Evolutionary conservation across 2,113 vertebrate species (phyloP), one percentile per base, ranked within the genome.

Genomic region (Paralichthys olivaceus): DNA sequence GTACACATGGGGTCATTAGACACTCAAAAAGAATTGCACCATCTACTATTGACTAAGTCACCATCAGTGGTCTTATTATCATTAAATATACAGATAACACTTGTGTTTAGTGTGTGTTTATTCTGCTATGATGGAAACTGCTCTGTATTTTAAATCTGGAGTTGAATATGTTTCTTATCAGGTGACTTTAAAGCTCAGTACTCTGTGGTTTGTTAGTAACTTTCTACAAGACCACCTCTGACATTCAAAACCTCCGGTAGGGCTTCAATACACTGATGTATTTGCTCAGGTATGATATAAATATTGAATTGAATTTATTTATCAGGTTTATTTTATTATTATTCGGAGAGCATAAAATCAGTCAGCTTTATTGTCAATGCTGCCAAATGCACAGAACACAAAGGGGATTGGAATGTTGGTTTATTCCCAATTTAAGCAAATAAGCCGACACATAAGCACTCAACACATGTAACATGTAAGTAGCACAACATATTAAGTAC

Each of bases 21-120:
- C 71, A 51, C 86, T 62, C 79, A 67, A 63, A 49, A 85, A 58
- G 60, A 81, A 78, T 40, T 67, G 72, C 82, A 84, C 68, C 96
- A 96, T 97, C 88, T 79, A 81, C 93, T 95, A 91, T 95, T 95
- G 94, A 96, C 96, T 95, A 96, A 95, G 96, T 96, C 96, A 96
- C 96, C 95, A 96, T 96, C 96, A 96, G 97, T 98, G 96, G 96
- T 96, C 96, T 95, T 95, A 92, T 93, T 97, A 96, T 97, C 96
- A 98, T 98, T 97, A 98, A 98, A 97, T 94, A 88, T 88, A 90
- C 72, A 85, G 81, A 93, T 90, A 89, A 86, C 74, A 59, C 2
- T 57, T 73, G 80, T 76, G 56, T 72, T 57, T 70, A 17, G 32
- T 4, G 25, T 73, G 29, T 49, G 4, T 65, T 86, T 37, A 55